Evolutionary conservation across 2,797 vertebrate species (phyloP).

Genomic region (Sylvilagus floridanus): DNA sequence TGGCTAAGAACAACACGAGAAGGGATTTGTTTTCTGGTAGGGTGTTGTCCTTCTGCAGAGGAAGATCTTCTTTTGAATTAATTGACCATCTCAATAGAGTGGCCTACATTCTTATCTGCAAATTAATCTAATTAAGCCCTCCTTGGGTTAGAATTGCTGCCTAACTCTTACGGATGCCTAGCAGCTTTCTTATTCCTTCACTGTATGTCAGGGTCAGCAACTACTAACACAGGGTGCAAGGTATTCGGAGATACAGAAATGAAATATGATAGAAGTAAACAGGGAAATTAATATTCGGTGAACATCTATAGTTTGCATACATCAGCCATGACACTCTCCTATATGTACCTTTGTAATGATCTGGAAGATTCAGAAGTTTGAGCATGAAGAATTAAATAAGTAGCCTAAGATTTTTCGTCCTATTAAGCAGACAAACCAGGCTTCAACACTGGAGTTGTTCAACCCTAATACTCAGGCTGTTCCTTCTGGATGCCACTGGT

Average conservation of each 20-base stretch:
- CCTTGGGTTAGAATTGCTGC: slow-evolving; percentile 58
- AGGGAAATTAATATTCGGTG: not conserved
- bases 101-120: slow-evolving; percentile 63
- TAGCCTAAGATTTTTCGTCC: not conserved
- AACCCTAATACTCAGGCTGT: not conserved
- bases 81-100: slow-evolving; percentile 57
- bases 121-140: slow-evolving; percentile 68
- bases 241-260: not conserved
- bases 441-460: not conserved
- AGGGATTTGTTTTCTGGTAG: slow-evolving; percentile 75
- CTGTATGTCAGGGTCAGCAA: not conserved
- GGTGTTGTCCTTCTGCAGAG: slow-evolving; percentile 69
- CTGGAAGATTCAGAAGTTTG: not conserved
- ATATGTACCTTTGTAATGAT: not conserved
- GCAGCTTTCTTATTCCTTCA: slow-evolving; percentile 14
- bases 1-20: slow-evolving; percentile 77
- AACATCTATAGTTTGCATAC: not conserved
- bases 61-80: slow-evolving; percentile 73
- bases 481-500: not conserved
- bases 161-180: slow-evolving; percentile 49
- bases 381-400: not conserved
- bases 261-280: not conserved
- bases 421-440: not conserved
- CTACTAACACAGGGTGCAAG: not conserved
- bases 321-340: not conserved